Conservation (phyloP, 1,140 invertebrate species). For the Drosophila lowei region DNA sequence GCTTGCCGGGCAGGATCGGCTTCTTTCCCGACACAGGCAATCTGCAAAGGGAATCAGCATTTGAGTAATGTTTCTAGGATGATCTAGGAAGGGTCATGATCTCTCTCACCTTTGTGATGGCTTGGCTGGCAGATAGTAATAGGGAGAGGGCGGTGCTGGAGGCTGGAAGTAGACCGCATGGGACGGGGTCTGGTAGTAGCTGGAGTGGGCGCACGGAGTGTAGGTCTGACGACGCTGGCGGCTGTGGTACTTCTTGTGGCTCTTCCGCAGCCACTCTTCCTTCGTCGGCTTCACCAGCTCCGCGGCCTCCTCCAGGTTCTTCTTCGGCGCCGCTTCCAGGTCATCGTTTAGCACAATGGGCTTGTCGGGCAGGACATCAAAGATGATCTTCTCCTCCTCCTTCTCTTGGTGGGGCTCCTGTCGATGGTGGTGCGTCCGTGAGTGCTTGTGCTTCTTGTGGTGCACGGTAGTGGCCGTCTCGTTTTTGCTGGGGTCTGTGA, state of each 20-base stretch:
- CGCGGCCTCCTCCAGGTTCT: conserved; percentile 24
- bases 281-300: conserved; percentile 51
- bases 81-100: too few species aligned
- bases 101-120: conserved; percentile 19
- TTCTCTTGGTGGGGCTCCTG: conserved; percentile 13
- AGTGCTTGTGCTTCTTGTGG: conserved; percentile 28
- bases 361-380: conserved; percentile 64
- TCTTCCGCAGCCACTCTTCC: conserved; percentile 41
- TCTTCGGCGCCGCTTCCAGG: conserved; percentile 5
- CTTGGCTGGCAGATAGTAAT: conserved; percentile 29
- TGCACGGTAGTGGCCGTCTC: conserved; percentile 13
- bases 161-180: neutral
- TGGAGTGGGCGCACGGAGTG: neutral
- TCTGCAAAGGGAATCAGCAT: conserved; percentile 14
- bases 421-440: conserved; percentile 34
- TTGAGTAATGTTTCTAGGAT: too few species aligned
- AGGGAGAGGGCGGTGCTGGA: neutral
- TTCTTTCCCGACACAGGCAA: conserved; percentile 19
- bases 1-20: conserved; percentile 12
- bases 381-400: conserved; percentile 55
- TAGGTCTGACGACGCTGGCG: conserved; percentile 56
- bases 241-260: conserved; percentile 65
- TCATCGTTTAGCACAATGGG: conserved; percentile 54
- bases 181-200: conserved; percentile 9
- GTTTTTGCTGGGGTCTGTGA: conserved; percentile 60